Base-by-base conservation (phyloP, 2,888 invertebrate genomes). In the Chorisops tibialis region DNA sequence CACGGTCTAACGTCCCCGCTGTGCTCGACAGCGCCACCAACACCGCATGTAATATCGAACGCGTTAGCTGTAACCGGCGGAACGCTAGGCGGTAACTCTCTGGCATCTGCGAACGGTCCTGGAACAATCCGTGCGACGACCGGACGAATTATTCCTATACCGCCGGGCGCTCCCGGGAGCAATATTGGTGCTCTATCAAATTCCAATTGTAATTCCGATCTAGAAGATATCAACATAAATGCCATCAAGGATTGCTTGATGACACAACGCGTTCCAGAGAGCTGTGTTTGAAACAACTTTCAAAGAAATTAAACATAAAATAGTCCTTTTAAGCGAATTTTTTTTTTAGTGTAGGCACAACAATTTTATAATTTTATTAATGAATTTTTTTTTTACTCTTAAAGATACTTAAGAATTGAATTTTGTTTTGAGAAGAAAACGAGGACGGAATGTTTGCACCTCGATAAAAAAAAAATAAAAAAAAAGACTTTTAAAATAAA, bases 201-300 rank as follows among this genome's bases (percentile, higher is more conserved):
- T 9, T 7, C 49, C 11, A 21, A 9, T 41, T 37, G 37, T 35
- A 43, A 11, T 22, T 73, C 77, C 63, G 77, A 77, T 68, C 70
- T 77, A 69, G 77, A 77, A 62, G 79, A 78, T 67, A 85, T 89
- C 72, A 91, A 91, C 79, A 91, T 91, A 61, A 86, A 89, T 77
- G 91, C 91, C 72, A 91, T 92, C 79, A 92, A 91, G 78, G 90
- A 91, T 79, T 86, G 91, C 74, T 84, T 92, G 66, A 89, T 91
- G 83, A 89, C 91, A 72, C 89, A 89, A 76, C 86, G 91, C 74
- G 86, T 92, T 74, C 92, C 92, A 47, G 92, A 92, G 79, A 91
- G 91, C 75, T 92, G 91, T 80, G 92, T 92, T 72, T 92, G 88
- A 86, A 72, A 61, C 9, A 45, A 22, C 30, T n/a, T n/a, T 56